These are phyloP conservation scores for Schizaphis graminum DNA, from an alignment of 2,888 invertebrate genomes.

Conservation along the genomic window DNA sequence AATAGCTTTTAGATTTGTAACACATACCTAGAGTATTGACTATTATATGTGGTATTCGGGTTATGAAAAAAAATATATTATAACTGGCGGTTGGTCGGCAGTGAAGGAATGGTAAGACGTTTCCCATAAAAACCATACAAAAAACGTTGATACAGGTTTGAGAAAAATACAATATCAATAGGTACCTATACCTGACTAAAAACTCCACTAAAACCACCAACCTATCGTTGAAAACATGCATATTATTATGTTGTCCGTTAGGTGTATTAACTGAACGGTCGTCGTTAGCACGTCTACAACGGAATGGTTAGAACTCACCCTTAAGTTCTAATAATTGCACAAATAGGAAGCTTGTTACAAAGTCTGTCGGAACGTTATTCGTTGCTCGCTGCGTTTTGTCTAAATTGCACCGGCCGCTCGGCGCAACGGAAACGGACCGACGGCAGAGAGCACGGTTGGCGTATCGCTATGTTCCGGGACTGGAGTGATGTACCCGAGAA, in stretches of 20 bases:
- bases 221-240: neutral
- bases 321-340: slow-evolving; percentile 13
- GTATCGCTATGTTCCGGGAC: neutral
- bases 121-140: neutral
- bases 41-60: too few relatives aligned
- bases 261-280: neutral
- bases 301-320: neutral
- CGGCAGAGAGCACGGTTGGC: neutral
- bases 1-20: neutral
- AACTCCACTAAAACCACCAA: neutral
- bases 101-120: neutral
- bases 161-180: neutral
- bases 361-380: neutral
- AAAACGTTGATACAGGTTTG: neutral
- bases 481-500: neutral
- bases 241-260: neutral
- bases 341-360: slow-evolving; percentile 3
- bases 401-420: too few relatives aligned
- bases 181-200: too few relatives aligned
- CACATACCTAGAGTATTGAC: neutral
- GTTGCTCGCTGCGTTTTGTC: neutral
- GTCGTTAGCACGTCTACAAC: neutral
- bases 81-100: neutral
- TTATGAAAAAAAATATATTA: too few relatives aligned
- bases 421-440: neutral